Conservation (phyloP, 1,140 invertebrate genomes). For the Chymomyza costata region DNA sequence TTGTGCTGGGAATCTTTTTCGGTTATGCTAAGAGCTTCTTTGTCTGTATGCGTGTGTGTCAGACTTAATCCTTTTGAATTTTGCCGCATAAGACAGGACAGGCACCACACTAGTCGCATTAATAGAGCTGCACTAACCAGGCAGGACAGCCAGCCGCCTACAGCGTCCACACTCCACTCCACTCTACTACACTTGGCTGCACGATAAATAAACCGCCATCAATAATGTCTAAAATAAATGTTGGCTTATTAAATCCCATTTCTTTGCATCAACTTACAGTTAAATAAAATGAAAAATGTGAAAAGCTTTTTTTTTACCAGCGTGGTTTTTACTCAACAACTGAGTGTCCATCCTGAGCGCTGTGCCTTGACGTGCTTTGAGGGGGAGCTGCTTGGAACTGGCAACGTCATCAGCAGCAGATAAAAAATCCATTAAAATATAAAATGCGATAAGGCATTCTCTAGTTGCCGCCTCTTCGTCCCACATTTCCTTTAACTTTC, state of each 20-base stretch:
- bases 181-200: too few relatives aligned
- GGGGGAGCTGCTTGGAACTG: slow-evolving; percentile 18
- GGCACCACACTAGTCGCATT: slow-evolving; percentile 16
- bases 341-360: slow-evolving; percentile 3
- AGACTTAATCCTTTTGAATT: slow-evolving; percentile 72
- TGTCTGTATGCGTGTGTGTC: background rate
- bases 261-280: slow-evolving; percentile 60
- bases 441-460: slow-evolving; percentile 59
- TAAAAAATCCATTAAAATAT: slow-evolving; percentile 74
- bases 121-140: slow-evolving; percentile 44
- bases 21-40: slow-evolving; percentile 36
- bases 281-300: slow-evolving; percentile 66
- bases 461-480: background rate
- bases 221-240: slow-evolving; percentile 71
- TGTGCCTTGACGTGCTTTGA: slow-evolving; percentile 29
- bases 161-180: too few relatives aligned
- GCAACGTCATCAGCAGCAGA: slow-evolving; percentile 59
- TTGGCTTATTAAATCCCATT: slow-evolving; percentile 73
- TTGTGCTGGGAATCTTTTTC: slow-evolving; percentile 66
- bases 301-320: slow-evolving; percentile 41
- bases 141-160: background rate
- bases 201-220: slow-evolving; percentile 61
- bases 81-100: slow-evolving; percentile 56
- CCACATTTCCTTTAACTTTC: slow-evolving; percentile 4
- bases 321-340: slow-evolving; percentile 12